Percentiles rank a stretch among this genome's conserved stretches.
phyloP scores from a whole-genome alignment of 2,797 vertebrate genomes.

The Pipistrellus kuhlii region DNA sequence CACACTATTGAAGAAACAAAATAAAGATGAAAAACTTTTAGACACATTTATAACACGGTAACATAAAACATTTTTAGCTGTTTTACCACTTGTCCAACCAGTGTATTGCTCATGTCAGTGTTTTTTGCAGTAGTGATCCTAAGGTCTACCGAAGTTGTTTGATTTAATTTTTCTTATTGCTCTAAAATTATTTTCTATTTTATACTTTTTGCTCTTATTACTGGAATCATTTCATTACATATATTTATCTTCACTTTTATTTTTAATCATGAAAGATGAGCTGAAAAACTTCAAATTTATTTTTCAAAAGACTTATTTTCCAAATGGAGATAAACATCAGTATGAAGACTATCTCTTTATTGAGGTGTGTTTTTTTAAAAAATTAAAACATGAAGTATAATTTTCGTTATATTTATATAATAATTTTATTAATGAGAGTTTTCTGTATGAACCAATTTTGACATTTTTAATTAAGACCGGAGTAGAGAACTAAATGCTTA shows the following conservation, averaged over 20 bases:
- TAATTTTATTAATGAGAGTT: not conserved
- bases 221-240: not conserved
- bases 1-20: conserved; percentile 27
- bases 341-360: not conserved
- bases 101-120: not conserved
- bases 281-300: not conserved
- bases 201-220: not conserved
- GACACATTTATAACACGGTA: not conserved
- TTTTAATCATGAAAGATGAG: not conserved
- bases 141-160: not conserved
- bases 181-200: not conserved
- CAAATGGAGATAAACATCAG: not conserved
- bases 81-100: not conserved
- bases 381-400: not conserved
- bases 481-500: not conserved
- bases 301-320: not conserved
- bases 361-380: not conserved
- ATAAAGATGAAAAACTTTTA: not conserved
- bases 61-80: not conserved
- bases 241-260: not conserved
- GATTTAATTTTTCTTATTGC: not conserved
- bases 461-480: not conserved
- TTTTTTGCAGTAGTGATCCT: not conserved
- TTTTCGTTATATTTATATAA: not conserved
- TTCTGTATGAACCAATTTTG: not conserved